Percentiles rank a stretch among this genome's conserved stretches.
These are phyloP conservation scores for Hylaea fasciaria DNA, from an alignment of 2,888 invertebrate genomes.

Conservation along the genomic window DNA sequence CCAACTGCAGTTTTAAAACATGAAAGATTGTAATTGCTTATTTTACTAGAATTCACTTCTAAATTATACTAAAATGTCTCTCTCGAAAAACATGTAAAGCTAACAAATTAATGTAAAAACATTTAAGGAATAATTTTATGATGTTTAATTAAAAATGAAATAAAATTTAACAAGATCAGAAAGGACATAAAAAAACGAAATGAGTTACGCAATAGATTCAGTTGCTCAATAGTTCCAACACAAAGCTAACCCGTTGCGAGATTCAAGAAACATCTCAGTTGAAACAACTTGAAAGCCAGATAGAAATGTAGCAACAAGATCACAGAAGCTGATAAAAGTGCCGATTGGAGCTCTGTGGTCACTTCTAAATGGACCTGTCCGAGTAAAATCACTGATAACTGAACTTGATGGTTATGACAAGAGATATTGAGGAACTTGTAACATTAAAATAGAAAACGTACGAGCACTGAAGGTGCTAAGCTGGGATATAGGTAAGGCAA, in stretches of 20 bases:
- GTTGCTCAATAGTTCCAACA: slow-evolving; percentile 28
- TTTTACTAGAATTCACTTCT: not conserved
- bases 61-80: no score
- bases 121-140: not conserved
- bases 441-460: not conserved
- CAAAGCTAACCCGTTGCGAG: slow-evolving; percentile 31
- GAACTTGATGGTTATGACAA: slow-evolving; percentile 54
- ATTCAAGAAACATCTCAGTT: slow-evolving; percentile 33
- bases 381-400: slow-evolving; percentile 47
- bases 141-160: not conserved
- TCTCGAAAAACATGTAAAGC: not conserved
- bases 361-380: slow-evolving; percentile 46
- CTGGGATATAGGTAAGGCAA: slow-evolving; percentile 23
- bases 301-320: slow-evolving; percentile 41
- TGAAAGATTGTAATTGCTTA: no score
- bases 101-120: not conserved
- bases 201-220: slow-evolving; percentile 18
- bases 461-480: no score
- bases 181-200: slow-evolving; percentile 17
- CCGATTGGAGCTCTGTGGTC: slow-evolving; percentile 33
- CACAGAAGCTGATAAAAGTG: slow-evolving; percentile 41
- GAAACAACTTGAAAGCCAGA: slow-evolving; percentile 36
- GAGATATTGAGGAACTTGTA: slow-evolving; percentile 40
- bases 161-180: slow-evolving; percentile 1
- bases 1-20: no score